Base-by-base conservation (phyloP, 2,113 vertebrate genomes). In the Garra rufa region DNA sequence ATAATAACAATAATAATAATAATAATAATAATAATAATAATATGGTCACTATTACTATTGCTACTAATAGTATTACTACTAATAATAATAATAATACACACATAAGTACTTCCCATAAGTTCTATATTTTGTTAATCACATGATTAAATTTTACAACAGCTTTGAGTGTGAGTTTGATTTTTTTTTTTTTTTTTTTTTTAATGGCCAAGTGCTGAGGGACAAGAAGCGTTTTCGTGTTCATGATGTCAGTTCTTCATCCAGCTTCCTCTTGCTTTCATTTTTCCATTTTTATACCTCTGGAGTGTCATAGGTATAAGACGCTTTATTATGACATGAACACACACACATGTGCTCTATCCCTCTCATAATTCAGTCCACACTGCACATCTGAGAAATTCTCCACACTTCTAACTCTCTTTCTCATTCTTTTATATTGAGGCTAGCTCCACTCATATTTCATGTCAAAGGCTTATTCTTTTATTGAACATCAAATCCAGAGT, bases 401-500 rank as follows among this genome's bases (percentile, higher is more conserved):
- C 91, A 93, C 91, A 91, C 91, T 91, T 92, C 91, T 94, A 94
- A 94, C 93, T 93, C 93, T 91, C 92, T 91, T 91, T 90, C 90
- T 93, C 91, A 89, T 91, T 93, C 92, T 93, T 93, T 94, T 90
- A 94, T 94, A 94, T 93, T 91, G 93, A 93, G 92, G 91, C 92
- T 91, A 92, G 93, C 92, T 91, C 88, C 83, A 89, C 92, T 94
- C 93, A 88, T 91, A 92, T 92, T 93, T 91, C 91, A 93, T 93
- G 94, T 94, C 93, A 94, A 94, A 93, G 92, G 93, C 90, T 93
- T 92, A 92, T 88, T 93, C 86, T 93, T 93, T 94, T 93, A 94
- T 94, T 94, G 94, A 92, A 95, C 93, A 94, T 93, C 93, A 94
- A 94, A 94, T 94, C 93, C 93, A 93, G 90, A 90, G 92, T 90